Evolutionary conservation across 2,113 vertebrate species (phyloP), one percentile per base, ranked within the genome.

Genomic region (Triplophysa siluroides): DNA sequence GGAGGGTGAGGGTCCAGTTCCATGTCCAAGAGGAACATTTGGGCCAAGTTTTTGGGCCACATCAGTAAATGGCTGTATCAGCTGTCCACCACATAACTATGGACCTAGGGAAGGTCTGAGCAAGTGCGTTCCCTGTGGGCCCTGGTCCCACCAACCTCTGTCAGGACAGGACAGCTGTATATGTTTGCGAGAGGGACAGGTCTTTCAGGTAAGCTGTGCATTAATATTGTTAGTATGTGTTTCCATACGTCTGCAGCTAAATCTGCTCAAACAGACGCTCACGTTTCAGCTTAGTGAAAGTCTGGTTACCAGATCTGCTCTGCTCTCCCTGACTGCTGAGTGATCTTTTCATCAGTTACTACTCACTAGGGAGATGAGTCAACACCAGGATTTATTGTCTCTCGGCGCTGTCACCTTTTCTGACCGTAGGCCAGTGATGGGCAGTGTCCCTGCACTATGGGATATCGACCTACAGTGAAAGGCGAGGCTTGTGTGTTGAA

Each of bases 21-120:
- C 91, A 0, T 97, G 95, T 70, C 94, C 94, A 0, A 91, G 88
- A 1, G 95, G 96, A n/a, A 96, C 92, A 0, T 99, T 95, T 38
- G 86, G 93, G 0, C 83, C 92, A 0, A 23, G 60, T 4, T 84
- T 26, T 24, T 86, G 84, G 71, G 84, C 87, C 0, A 78, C 60
- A 6, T 85, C 78, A 3, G 1, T 85, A 0, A 78, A 76, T 2
- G 19, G 12, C 56, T 98, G 96, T 85, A 65, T 89, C 23, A 85
- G 79, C 1, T 98, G 96, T 87, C 95, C 95, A 1, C 79, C 70
- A 23, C 87, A 89, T 16, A 93, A 95, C 88, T 98, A 95, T 80
- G 95, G 91, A 52, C 90, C 92, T 21, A 81, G 86, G 79, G 81
- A 90, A 0, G 94, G 90, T 3, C 90, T 96, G 72, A 8, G 81